A percentile compares a stretch with the other conserved stretches of the same genome.
Evolutionary conservation across 37 sponge, comb jelly and placozoan species (phyloP).

Genomic region (Dysidea cf. avara): DNA sequence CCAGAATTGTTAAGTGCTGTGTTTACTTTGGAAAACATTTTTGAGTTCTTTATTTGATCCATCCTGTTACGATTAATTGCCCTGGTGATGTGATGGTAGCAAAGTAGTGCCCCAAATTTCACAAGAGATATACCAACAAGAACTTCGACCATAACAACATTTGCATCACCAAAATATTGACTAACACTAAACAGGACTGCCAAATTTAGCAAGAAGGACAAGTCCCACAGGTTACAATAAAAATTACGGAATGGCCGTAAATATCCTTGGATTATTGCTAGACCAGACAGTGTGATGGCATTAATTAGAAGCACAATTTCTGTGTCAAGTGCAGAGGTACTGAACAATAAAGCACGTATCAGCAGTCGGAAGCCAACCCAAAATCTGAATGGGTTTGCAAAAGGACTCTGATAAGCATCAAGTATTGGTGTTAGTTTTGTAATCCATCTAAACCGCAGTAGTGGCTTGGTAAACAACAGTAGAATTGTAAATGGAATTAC

Average conservation of each 20-base stretch:
- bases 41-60: too few relatives aligned
- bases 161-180: too few relatives aligned
- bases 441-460: background rate
- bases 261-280: slow-evolving; percentile 17
- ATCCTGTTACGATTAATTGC: too few relatives aligned
- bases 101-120: too few relatives aligned
- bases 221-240: slow-evolving; percentile 1
- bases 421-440: slow-evolving; percentile 16
- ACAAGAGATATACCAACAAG: too few relatives aligned
- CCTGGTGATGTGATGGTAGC: too few relatives aligned
- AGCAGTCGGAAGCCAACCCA: slow-evolving; percentile 45
- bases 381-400: slow-evolving; percentile 25
- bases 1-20: too few relatives aligned
- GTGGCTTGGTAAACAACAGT: slow-evolving; percentile 10
- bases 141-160: too few relatives aligned
- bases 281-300: background rate
- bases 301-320: slow-evolving; percentile 1
- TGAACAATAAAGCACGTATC: slow-evolving; percentile 4
- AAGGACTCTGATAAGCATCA: slow-evolving; percentile 40
- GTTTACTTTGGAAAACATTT: too few relatives aligned
- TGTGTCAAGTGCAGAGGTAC: background rate
- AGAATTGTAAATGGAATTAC: slow-evolving; percentile 15
- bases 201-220: slow-evolving; percentile 25
- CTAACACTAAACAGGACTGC: slow-evolving; percentile 3
- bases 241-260: slow-evolving; percentile 24